Evolutionary conservation across 2,113 vertebrate genomes (phyloP).

Genomic region (Ranitomeya imitator): DNA sequence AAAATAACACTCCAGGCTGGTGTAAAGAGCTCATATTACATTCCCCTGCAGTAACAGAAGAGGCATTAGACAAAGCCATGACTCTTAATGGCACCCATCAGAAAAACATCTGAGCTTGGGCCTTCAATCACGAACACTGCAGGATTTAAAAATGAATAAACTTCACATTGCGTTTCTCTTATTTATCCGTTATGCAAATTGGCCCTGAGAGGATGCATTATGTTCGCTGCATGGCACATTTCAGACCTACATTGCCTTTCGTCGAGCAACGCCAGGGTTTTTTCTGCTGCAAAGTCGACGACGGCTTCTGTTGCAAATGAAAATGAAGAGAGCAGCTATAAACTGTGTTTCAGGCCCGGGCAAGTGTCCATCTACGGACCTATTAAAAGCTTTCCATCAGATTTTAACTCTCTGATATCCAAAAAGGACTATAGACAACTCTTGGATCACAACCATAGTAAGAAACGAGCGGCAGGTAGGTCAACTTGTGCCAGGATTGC

Average conservation of each 20-base stretch:
- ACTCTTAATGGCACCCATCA: conserved; percentile 84
- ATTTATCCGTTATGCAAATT: conserved; percentile 90
- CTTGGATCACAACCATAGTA: background rate
- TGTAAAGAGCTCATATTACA: conserved; percentile 74
- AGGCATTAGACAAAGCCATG: conserved; percentile 82
- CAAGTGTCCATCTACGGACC: background rate
- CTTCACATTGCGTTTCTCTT: conserved; percentile 88
- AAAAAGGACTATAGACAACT: background rate
- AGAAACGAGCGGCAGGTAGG: background rate
- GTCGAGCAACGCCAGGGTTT: conserved; percentile 68
- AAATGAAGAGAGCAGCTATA: conserved; percentile 24
- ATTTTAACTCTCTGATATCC: conserved; percentile 3
- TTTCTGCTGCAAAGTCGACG: conserved; percentile 66
- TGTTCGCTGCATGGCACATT: conserved; percentile 71
- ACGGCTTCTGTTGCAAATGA: conserved; percentile 44
- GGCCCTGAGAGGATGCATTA: conserved; percentile 82
- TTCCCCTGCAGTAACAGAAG: conserved; percentile 77
- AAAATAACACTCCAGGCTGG: conserved; percentile 77
- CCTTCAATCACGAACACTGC: conserved; percentile 85
- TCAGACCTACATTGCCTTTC: conserved; percentile 71
- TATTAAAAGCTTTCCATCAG: background rate
- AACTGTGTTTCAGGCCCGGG: background rate
- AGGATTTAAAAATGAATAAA: conserved; percentile 92
- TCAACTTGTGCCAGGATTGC: background rate
- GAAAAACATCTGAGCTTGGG: conserved; percentile 85